Evolutionary conservation across 2,888 invertebrate genomes (phyloP), one percentile per base, ranked within the genome.

Genomic region (Drosophila dives): DNA sequence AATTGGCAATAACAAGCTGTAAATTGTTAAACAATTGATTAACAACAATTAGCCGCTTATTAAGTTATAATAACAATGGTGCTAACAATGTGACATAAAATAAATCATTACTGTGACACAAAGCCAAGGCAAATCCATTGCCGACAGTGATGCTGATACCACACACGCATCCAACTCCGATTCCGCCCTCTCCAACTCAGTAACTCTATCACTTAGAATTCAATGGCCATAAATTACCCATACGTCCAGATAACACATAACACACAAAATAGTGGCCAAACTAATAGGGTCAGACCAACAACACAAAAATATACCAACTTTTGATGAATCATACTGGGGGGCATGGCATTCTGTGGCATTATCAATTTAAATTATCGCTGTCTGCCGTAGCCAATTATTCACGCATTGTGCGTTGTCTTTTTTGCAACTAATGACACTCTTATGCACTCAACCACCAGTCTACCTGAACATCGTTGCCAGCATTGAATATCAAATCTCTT

Each of bases 11-110:
- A 78, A 73, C 79, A 76, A 75, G 85, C 77, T 90, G 83, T 81
- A 89, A 90, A 91, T 83, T 91, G 90, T 91, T 90, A 88, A 86
- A 91, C 91, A 91, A 91, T 91, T 91, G 91, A 91, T 91, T 91
- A 91, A 91, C 91, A 91, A 83, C 91, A 91, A 91, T 91, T 91
- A 91, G 90, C 91, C 88, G 89, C 83, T 89, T 91, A 86, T 86
- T 90, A 86, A 90, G 87, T 81, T 78, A 84, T 84, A 91, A 81
- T 77, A 88, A 90, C 84, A 90, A 68, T 63, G 70, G 66, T 66
- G 53, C 36, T 61, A 84, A 83, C 82, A 88, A 73, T 61, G 58
- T 65, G 65, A 67, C 68, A 77, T 68, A 54, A 74, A 74, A 77
- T 77, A 80, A 77, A 80, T 78, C 81, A 76, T 73, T 54, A 45